These are phyloP conservation scores for Lutjanus erythropterus DNA, from an alignment of 2,113 vertebrate species.

Conservation along the genomic window DNA sequence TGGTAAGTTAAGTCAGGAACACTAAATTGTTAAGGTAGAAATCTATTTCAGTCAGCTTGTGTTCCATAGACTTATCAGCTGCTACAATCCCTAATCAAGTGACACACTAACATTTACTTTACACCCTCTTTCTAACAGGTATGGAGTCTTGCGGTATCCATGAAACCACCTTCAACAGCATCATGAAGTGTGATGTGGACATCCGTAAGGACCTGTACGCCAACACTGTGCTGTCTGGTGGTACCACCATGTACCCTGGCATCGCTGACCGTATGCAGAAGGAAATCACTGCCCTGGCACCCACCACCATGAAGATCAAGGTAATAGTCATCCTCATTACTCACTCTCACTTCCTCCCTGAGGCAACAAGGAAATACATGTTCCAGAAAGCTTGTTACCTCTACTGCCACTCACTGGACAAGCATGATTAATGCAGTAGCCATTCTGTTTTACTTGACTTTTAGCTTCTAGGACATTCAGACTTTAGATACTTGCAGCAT, in stretches of 20 bases:
- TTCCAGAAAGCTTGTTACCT: slow-evolving; percentile 16
- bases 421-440: not conserved
- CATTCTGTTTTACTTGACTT: not conserved
- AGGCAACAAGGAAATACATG: not conserved
- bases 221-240: slow-evolving; percentile 84
- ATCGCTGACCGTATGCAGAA: slow-evolving; percentile 86
- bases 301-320: slow-evolving; percentile 87
- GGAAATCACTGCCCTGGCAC: slow-evolving; percentile 85
- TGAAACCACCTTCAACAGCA: slow-evolving; percentile 84
- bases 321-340: slow-evolving; percentile 53
- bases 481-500: not conserved
- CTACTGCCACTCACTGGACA: slow-evolving; percentile 27
- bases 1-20: slow-evolving; percentile 77
- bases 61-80: too few relatives aligned
- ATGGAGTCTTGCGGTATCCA: slow-evolving; percentile 85
- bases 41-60: not conserved
- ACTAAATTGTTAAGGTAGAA: not conserved
- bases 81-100: too few relatives aligned
- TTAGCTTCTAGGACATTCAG: not conserved
- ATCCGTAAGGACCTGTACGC: slow-evolving; percentile 87
- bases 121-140: slow-evolving; percentile 52
- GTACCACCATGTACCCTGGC: slow-evolving; percentile 83
- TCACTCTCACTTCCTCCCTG: slow-evolving; percentile 57
- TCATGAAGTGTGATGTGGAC: slow-evolving; percentile 86
- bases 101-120: too few relatives aligned